A percentile compares a stretch with the other conserved stretches of the same genome.
Conservation (phyloP, 2,888 invertebrate genomes). For the Pheosia tremula region DNA sequence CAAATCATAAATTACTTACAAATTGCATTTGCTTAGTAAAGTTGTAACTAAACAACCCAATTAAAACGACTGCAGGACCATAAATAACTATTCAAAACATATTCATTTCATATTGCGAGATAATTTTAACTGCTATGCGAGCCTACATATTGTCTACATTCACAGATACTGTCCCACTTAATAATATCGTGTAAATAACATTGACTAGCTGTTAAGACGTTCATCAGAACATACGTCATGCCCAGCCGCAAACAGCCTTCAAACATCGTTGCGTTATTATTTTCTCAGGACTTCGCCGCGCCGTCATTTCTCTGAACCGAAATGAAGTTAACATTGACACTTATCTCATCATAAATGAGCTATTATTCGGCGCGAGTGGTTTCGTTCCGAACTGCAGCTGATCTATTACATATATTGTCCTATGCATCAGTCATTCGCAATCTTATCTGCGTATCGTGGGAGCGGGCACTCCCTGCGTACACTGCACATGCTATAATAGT, state of each 20-base stretch:
- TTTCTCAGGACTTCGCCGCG: slow-evolving; percentile 48
- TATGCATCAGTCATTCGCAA: slow-evolving; percentile 77
- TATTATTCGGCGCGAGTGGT: slow-evolving; percentile 64
- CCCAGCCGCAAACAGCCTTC: slow-evolving; percentile 17
- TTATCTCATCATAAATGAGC: slow-evolving; percentile 76
- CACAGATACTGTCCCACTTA: neutral
- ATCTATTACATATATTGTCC: slow-evolving; percentile 80
- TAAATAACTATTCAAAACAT: neutral
- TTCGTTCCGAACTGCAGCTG: slow-evolving; percentile 63
- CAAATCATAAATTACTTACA: neutral
- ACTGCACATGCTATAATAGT: slow-evolving; percentile 45
- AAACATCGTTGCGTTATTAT: slow-evolving; percentile 41
- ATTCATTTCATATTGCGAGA: neutral
- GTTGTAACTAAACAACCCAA: neutral
- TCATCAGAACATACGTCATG: slow-evolving; percentile 14
- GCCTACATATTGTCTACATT: slow-evolving; percentile 1
- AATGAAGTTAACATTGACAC: slow-evolving; percentile 64
- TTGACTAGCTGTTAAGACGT: slow-evolving; percentile 8
- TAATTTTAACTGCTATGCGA: neutral
- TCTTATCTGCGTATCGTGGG: slow-evolving; percentile 80
- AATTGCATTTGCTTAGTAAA: neutral
- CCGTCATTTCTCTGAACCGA: slow-evolving; percentile 52
- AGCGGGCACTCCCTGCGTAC: slow-evolving; percentile 54
- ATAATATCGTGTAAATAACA: neutral
- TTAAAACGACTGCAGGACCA: neutral